phyloP scores from a whole-genome alignment of 2,888 invertebrate species.

The Hemistola chrysoprasaria region DNA sequence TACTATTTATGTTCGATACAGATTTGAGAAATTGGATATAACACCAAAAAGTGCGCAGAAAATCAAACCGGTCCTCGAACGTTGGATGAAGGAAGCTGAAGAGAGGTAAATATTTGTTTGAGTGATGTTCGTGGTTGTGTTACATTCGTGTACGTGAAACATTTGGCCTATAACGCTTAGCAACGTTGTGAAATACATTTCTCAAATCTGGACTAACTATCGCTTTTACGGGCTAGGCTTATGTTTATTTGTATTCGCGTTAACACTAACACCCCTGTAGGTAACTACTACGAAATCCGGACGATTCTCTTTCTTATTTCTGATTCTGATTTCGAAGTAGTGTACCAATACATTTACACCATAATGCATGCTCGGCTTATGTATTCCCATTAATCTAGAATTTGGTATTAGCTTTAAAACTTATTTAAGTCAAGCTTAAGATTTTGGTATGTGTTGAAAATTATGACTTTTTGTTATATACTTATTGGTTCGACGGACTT shows the following conservation, averaged over 20 bases:
- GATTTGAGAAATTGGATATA: slow-evolving; percentile 99
- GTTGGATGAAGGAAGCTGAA: slow-evolving; percentile 99
- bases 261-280: slow-evolving; percentile 34
- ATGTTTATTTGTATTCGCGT: slow-evolving; percentile 47
- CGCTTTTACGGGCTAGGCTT: slow-evolving; percentile 68
- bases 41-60: slow-evolving; percentile 99
- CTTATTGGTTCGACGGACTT: too few relatives aligned
- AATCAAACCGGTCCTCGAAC: slow-evolving; percentile 98
- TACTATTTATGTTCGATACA: slow-evolving; percentile 83
- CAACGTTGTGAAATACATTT: slow-evolving; percentile 72
- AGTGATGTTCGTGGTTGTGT: slow-evolving; percentile 74
- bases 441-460: too few relatives aligned
- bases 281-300: slow-evolving; percentile 16
- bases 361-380: slow-evolving; percentile 25
- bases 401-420: too few relatives aligned
- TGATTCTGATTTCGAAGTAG: slow-evolving; percentile 33
- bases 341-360: slow-evolving; percentile 21
- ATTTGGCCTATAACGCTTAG: slow-evolving; percentile 80
- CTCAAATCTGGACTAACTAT: slow-evolving; percentile 82
- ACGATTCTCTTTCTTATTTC: slow-evolving; percentile 8
- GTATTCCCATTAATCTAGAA: not conserved
- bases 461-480: too few relatives aligned
- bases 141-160: slow-evolving; percentile 70
- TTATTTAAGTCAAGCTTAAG: too few relatives aligned
- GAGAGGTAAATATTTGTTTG: slow-evolving; percentile 89